Percentiles rank a stretch among this genome's conserved stretches.
These are phyloP conservation scores for Stenichneumon culpator DNA, from an alignment of 2,888 invertebrate genomes.

Conservation along the genomic window DNA sequence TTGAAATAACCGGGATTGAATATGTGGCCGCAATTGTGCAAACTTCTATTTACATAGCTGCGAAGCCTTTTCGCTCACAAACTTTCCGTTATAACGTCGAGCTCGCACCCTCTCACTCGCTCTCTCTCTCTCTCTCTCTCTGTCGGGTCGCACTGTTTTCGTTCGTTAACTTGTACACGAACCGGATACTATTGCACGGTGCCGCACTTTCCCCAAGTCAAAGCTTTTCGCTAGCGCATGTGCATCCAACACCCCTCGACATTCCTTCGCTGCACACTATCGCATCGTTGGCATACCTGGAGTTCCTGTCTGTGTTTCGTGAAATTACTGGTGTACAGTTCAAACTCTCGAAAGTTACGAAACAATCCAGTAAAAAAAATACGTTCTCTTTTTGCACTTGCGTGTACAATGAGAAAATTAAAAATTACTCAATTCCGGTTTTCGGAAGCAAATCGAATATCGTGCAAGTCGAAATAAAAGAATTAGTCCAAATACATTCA, in stretches of 20 bases:
- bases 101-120: neutral
- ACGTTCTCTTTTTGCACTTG: neutral
- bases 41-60: neutral
- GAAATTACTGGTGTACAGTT: constrained; percentile 43
- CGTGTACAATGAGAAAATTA: neutral
- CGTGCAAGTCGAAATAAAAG: neutral
- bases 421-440: neutral
- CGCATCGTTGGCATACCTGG: constrained; percentile 32
- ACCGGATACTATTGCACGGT: constrained; percentile 21
- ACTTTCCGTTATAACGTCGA: constrained; percentile 23
- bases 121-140: too few relatives aligned
- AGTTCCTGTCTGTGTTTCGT: constrained; percentile 36
- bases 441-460: neutral
- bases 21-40: constrained; percentile 12
- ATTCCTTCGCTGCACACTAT: constrained; percentile 69
- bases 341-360: constrained; percentile 26
- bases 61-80: constrained; percentile 7
- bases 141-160: neutral
- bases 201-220: constrained; percentile 73
- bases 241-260: constrained; percentile 75
- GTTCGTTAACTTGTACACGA: constrained; percentile 5
- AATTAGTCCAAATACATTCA: too few relatives aligned
- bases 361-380: neutral
- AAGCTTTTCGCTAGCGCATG: constrained; percentile 76
- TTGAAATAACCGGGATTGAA: neutral